phyloP scores from a whole-genome alignment of 2,888 invertebrate genomes.

The Heliconius aoede region DNA sequence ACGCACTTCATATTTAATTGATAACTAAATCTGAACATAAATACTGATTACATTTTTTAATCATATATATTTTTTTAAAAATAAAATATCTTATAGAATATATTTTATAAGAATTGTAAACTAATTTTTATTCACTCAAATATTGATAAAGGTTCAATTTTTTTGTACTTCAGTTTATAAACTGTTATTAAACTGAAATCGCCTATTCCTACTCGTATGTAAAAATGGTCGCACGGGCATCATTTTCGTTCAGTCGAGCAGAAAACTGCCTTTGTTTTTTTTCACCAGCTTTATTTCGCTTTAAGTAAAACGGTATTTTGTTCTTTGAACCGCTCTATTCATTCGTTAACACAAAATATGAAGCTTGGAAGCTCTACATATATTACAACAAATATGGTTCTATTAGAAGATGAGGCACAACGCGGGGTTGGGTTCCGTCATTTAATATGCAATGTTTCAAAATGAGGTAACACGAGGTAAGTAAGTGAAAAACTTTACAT shows the following conservation, averaged over 20 bases:
- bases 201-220: conserved; percentile 28
- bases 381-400: conserved; percentile 3
- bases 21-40: no score
- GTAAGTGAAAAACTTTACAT: no score
- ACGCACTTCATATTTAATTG: no score
- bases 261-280: conserved; percentile 55
- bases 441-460: no score
- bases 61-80: not conserved
- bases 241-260: conserved; percentile 57
- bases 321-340: conserved; percentile 56
- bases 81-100: no score
- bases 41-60: no score
- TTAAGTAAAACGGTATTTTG: conserved; percentile 49
- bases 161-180: not conserved
- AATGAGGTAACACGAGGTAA: no score
- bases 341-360: conserved; percentile 53
- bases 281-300: conserved; percentile 53
- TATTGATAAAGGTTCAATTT: not conserved
- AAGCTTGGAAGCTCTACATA: not conserved
- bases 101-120: not conserved
- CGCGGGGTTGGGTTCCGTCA: no score
- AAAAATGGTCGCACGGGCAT: conserved; percentile 52
- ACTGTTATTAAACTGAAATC: conserved; percentile 27
- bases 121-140: not conserved
- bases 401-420: not conserved